Percentiles rank a stretch among this genome's conserved stretches.
phyloP scores from a whole-genome alignment of 2,113 vertebrate species.

The Seriola quinqueradiata region DNA sequence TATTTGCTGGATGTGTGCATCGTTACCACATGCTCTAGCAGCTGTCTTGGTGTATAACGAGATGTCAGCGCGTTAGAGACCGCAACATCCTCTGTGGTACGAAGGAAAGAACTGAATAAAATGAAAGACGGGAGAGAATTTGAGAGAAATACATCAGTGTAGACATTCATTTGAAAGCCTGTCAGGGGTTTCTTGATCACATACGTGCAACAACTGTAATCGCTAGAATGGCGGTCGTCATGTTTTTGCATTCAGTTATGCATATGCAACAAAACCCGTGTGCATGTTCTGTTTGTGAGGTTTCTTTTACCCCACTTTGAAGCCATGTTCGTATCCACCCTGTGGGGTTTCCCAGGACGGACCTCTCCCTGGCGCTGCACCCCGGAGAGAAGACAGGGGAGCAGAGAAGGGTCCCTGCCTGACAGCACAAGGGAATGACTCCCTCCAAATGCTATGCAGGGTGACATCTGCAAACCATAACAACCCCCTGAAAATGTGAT shows the following conservation, averaged over 20 bases:
- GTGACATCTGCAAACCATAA: slow-evolving; percentile 86
- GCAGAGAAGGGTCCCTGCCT: slow-evolving; percentile 77
- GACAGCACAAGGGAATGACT: slow-evolving; percentile 76
- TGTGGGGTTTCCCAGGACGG: slow-evolving; percentile 56
- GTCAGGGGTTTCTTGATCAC: neutral
- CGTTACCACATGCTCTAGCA: slow-evolving; percentile 35
- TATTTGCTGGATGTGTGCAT: slow-evolving; percentile 59
- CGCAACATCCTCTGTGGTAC: neutral
- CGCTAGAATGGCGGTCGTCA: neutral
- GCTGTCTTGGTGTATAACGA: slow-evolving; percentile 29
- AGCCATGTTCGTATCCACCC: slow-evolving; percentile 50
- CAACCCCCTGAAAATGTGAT: slow-evolving; percentile 70
- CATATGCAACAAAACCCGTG: neutral
- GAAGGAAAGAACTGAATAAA: neutral
- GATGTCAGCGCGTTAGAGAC: neutral
- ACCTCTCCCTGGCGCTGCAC: slow-evolving; percentile 65
- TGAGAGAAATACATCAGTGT: neutral
- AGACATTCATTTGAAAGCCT: slow-evolving; percentile 3
- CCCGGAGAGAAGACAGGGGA: slow-evolving; percentile 58
- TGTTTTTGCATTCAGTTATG: neutral
- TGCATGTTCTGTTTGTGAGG: neutral
- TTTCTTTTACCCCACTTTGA: slow-evolving; percentile 23
- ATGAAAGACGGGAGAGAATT: too few species aligned
- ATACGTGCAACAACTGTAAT: neutral
- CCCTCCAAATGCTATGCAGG: slow-evolving; percentile 76